phyloP scores from a whole-genome alignment of 2,797 vertebrate species.

The Alfaro cultratus region DNA sequence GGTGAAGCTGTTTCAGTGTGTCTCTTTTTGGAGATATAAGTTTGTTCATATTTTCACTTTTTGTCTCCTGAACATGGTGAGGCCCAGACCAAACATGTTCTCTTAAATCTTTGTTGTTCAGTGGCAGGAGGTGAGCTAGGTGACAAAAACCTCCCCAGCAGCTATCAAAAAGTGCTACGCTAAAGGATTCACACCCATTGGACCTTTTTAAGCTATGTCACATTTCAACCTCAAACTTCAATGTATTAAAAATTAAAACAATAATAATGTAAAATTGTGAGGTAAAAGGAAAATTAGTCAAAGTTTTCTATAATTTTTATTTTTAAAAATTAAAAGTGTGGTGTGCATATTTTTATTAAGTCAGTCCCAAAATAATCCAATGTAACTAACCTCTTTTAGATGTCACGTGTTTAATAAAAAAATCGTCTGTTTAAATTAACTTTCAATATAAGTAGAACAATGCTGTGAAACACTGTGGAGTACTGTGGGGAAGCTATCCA shows the following conservation, averaged over 20 bases:
- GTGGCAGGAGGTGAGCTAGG: slow-evolving; percentile 63
- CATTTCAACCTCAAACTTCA: neutral
- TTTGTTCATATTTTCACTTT: slow-evolving; percentile 27
- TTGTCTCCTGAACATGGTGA: slow-evolving; percentile 29
- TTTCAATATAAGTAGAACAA: neutral
- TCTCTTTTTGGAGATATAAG: slow-evolving; percentile 32
- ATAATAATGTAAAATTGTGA: neutral
- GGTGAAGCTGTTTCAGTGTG: slow-evolving; percentile 27
- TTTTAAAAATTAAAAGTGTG: neutral
- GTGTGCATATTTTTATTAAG: neutral
- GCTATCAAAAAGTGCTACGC: slow-evolving; percentile 47
- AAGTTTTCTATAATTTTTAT: neutral
- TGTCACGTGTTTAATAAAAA: neutral
- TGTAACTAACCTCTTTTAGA: neutral
- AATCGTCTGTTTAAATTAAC: neutral
- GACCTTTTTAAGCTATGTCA: neutral
- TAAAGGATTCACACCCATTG: neutral
- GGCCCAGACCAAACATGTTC: slow-evolving; percentile 67
- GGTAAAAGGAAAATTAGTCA: neutral
- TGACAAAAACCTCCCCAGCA: slow-evolving; percentile 65
- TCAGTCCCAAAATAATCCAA: neutral
- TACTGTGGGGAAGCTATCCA: neutral
- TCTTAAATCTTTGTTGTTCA: slow-evolving; percentile 49
- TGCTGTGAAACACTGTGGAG: neutral
- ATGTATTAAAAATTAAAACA: neutral